Conservation (phyloP, 1,140 invertebrate species). For the Leucophenga varia region DNA sequence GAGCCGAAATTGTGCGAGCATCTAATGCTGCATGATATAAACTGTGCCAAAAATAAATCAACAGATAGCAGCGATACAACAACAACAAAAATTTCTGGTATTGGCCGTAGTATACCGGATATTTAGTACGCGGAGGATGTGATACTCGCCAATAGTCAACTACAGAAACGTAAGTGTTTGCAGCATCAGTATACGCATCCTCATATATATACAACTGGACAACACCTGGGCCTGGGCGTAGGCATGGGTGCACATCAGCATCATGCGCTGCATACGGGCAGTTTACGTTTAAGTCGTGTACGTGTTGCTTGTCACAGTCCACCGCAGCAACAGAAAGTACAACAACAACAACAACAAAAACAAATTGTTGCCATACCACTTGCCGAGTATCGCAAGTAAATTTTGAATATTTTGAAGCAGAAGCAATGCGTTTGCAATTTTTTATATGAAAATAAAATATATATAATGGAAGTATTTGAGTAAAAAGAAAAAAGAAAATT, state of each 20-base stretch:
- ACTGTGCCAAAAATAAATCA: constrained; percentile 52
- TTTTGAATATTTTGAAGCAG: background rate
- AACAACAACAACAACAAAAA: background rate
- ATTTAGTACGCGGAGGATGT: constrained; percentile 57
- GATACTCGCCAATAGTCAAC: constrained; percentile 47
- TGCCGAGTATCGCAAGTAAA: constrained; percentile 39
- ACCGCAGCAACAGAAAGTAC: constrained; percentile 22
- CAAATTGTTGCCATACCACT: constrained; percentile 21
- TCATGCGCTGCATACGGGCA: constrained; percentile 13
- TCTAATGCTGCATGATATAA: constrained; percentile 41
- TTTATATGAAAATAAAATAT: no score
- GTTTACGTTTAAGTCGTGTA: constrained; percentile 30
- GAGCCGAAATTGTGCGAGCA: constrained; percentile 55
- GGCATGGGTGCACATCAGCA: background rate
- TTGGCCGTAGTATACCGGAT: constrained; percentile 44
- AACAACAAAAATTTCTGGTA: constrained; percentile 23
- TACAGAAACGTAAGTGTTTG: constrained; percentile 35
- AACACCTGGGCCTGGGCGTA: no score
- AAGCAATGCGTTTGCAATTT: background rate
- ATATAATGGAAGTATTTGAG: no score
- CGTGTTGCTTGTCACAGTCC: constrained; percentile 48
- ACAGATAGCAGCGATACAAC: constrained; percentile 4
- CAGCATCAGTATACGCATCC: constrained; percentile 41
- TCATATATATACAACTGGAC: no score
- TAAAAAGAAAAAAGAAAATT: no score